A percentile compares a stretch with the other conserved stretches of the same genome.
These are phyloP conservation scores for Drosophila orena DNA, from an alignment of 1,140 invertebrate species.

Conservation along the genomic window DNA sequence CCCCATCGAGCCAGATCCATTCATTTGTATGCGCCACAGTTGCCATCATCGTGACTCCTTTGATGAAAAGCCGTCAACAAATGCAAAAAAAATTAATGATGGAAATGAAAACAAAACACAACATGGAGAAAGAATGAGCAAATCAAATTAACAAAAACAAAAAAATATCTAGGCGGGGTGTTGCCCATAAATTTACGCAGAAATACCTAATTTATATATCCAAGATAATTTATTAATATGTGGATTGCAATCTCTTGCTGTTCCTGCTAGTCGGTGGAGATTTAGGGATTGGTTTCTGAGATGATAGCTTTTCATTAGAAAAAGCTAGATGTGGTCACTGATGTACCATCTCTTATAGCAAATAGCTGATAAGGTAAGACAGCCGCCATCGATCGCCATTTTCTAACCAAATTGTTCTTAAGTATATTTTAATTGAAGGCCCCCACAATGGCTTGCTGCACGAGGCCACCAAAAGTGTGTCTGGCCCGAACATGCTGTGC, in stretches of 20 bases:
- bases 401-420: slow-evolving; percentile 62
- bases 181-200: slow-evolving; percentile 62
- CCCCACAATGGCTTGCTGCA: slow-evolving; percentile 52
- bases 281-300: no score
- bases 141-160: slow-evolving; percentile 27
- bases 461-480: slow-evolving; percentile 79
- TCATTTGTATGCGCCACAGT: slow-evolving; percentile 75
- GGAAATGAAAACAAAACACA: slow-evolving; percentile 1
- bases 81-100: slow-evolving; percentile 13
- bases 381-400: background rate
- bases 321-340: background rate
- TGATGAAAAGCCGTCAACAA: slow-evolving; percentile 71
- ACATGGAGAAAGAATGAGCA: slow-evolving; percentile 32
- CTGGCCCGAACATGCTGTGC: slow-evolving; percentile 74
- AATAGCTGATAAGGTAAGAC: background rate
- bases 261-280: background rate
- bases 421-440: slow-evolving; percentile 77
- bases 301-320: background rate
- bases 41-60: slow-evolving; percentile 69
- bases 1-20: slow-evolving; percentile 38
- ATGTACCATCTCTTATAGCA: no score
- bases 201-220: slow-evolving; percentile 19
- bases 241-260: background rate
- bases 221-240: slow-evolving; percentile 46
- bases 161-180: slow-evolving; percentile 53